Base-by-base conservation (phyloP, 2,888 invertebrate species). In the Polyommatus icarus region DNA sequence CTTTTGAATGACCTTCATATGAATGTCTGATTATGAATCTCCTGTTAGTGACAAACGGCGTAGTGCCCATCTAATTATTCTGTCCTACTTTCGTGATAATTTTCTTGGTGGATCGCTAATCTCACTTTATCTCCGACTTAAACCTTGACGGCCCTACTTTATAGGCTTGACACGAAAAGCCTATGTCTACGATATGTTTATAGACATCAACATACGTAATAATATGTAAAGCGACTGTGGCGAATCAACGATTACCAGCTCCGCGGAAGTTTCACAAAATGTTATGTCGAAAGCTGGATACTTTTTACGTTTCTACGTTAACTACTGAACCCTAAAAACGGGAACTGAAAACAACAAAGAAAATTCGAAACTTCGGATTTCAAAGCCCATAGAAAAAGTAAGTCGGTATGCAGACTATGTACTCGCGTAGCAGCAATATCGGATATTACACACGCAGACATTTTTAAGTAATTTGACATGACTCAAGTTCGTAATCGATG, bases 401-500 rank as follows among this genome's bases (percentile, higher is more conserved):
- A 61, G 61, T 20, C 18, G 59, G 20, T n/a, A 59, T 59, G 20
- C 59, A 59, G 59, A 59, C 20, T 59, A 59, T 59, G 59, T 59
- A 24, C 24, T 61, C 12, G 20, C 10, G 61, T 61, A 24, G 20
- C 61, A 61, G 20, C 20, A 24, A 61, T 61, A 61, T 61, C 20
- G 61, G 10, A 67, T 61, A 29, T 29, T 67, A 67, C 15, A 32
- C 29, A 32, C 29, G 29, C 67, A 67, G 29, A 32, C 15, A 20
- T 29, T 29, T 29, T 32, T 6, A 67, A 32, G 61, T 67, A 32
- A 67, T 67, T 67, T 77, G 54, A 54, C 59, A 73, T 77, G 84
- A 85, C 81, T 85, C 87, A 87, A 86, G 86, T 88, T 85, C 85
- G 88, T 89, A 80, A 86, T 82, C 85, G 86, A 89, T 91, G 90